Base-by-base conservation (phyloP, 2,113 vertebrate species). In the Phaethornis superciliosus region DNA sequence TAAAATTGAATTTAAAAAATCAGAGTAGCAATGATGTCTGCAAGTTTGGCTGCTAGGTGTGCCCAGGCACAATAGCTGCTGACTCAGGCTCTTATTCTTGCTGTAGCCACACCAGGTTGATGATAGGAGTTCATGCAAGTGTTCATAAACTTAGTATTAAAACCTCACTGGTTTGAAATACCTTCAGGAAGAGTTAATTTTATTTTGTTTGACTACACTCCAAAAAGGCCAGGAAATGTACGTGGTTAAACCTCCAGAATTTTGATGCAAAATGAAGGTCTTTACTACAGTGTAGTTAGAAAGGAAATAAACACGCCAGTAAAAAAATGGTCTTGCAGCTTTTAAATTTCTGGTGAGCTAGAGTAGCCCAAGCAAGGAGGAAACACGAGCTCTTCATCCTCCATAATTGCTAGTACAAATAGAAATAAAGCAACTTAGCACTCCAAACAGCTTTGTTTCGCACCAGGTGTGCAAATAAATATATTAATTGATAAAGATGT, bases 41-140 rank as follows among this genome's bases (percentile, higher is more conserved):
- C 9, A n/a, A 85, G 42, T 51, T 70, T 59, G 46, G 18, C 52
- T 46, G 71, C 22, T 64, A 2, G 6, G 9, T 68, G 33, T 32
- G 30, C 54, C 69, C 46, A 37, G 15, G n/a, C 40, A 55, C 33
- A 91, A 37, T 32, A 59, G 65, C 68, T 28, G 30, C 60, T 59
- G 47, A 44, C 0, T 79, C 6, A 3, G 54, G 87, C 60, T 51
- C 54, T 47, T 6, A 1, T 30, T 27, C 30, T 67, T 24, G 37
- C 74, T 54, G 32, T 30, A 69, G 30, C n/a, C 18, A 40, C 15
- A n/a, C 1, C 0, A 0, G 35, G 32, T 9, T n/a, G 47, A 44
- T 40, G 51, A 69, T 54, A 81, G 17, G 11, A 89, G 37, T 69
- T 88, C 27, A 26, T 14, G 8, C 22, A 65, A 82, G 12, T 11